Evolutionary conservation across 1,140 invertebrate genomes (phyloP).

Genomic region (Aphaenogaster rudis): DNA sequence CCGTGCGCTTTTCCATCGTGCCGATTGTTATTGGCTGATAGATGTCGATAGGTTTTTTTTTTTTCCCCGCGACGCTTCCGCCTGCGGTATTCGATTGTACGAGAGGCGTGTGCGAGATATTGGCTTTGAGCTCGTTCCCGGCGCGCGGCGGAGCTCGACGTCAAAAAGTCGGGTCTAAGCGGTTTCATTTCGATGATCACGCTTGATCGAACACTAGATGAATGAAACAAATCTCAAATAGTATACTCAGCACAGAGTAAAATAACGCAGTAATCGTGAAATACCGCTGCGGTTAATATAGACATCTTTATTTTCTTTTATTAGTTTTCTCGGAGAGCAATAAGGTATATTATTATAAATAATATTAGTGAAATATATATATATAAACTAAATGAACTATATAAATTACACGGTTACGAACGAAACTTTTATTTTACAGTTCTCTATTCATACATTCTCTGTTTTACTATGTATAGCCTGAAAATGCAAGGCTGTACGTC

Average conservation of each 20-base stretch:
- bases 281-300: neutral
- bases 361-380: neutral
- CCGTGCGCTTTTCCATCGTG: constrained; percentile 53
- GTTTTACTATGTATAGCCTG: neutral
- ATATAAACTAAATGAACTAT: neutral
- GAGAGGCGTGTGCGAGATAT: constrained; percentile 15
- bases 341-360: neutral
- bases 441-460: neutral
- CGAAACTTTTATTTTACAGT: neutral
- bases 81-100: constrained; percentile 51
- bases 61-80: constrained; percentile 25
- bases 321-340: neutral
- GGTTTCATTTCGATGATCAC: neutral
- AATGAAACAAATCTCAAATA: neutral
- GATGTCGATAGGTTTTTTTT: constrained; percentile 56
- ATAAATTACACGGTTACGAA: neutral
- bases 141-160: neutral
- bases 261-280: neutral
- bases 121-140: constrained; percentile 6
- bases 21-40: constrained; percentile 69
- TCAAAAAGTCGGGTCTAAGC: constrained; percentile 6
- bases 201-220: neutral
- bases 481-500: neutral
- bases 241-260: neutral
- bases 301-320: neutral